Evolutionary conservation across 2,888 invertebrate genomes (phyloP).

Genomic region (Cheilosia grossa): DNA sequence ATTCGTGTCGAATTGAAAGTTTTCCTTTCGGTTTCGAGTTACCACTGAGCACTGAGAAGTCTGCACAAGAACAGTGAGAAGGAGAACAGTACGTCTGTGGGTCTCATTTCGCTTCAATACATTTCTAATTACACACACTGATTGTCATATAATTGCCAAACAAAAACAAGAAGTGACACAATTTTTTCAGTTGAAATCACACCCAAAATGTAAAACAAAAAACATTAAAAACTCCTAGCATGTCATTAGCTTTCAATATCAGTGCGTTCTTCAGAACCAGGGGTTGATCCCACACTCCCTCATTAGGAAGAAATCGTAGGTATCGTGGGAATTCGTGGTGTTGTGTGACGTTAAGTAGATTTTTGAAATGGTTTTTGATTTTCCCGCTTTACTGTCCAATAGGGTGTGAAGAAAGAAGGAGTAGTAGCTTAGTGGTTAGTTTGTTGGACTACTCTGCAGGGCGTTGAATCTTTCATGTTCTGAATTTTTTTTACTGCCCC

Average conservation of each 20-base stretch:
- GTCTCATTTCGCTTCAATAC: background rate
- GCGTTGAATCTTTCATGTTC: too few relatives aligned
- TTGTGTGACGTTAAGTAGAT: background rate
- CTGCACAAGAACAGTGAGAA: too few relatives aligned
- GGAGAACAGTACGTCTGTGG: background rate
- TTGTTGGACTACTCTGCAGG: too few relatives aligned
- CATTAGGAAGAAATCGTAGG: background rate
- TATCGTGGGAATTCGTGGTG: slow-evolving; percentile 27
- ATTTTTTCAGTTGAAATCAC: slow-evolving; percentile 23
- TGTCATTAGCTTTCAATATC: background rate
- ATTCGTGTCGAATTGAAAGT: background rate
- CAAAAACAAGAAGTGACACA: background rate
- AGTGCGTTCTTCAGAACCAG: background rate
- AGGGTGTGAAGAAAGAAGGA: background rate
- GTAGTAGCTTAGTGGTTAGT: too few relatives aligned
- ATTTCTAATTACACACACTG: background rate
- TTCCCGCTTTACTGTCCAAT: background rate
- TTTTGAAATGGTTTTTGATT: slow-evolving; percentile 9
- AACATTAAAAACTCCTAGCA: background rate
- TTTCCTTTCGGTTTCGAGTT: background rate
- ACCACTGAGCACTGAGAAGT: too few relatives aligned
- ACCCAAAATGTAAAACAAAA: background rate
- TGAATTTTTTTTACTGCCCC: too few relatives aligned
- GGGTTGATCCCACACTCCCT: background rate
- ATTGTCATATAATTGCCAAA: slow-evolving; percentile 26